Conservation (phyloP, 2,113 vertebrate genomes). For the Donacobius atricapilla region DNA sequence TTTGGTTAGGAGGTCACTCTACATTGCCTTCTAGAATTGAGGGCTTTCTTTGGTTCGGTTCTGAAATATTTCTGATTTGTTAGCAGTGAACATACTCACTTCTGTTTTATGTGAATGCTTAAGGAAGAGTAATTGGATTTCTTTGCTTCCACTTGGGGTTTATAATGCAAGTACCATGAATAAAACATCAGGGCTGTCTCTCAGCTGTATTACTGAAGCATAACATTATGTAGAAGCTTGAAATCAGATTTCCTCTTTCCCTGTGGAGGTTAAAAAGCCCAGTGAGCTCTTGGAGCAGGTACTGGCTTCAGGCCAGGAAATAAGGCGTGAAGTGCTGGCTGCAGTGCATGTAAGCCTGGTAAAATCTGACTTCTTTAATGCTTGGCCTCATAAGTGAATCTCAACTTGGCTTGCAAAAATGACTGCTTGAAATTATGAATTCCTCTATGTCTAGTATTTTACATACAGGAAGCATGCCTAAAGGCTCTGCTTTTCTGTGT, state of each 20-base stretch:
- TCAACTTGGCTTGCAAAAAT: not conserved
- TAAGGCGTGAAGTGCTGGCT: not conserved
- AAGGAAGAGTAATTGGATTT: not conserved
- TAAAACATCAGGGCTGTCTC: not conserved
- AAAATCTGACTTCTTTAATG: not conserved
- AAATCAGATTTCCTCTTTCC: not conserved
- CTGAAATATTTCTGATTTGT: not conserved
- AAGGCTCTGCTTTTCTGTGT: not conserved
- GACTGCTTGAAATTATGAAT: not conserved
- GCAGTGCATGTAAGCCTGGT: not conserved
- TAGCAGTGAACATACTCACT: not conserved
- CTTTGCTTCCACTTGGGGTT: not conserved
- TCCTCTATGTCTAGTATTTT: not conserved
- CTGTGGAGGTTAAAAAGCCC: not conserved
- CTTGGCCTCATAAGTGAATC: not conserved
- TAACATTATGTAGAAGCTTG: not conserved
- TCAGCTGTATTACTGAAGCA: not conserved
- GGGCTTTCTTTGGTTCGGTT: not conserved
- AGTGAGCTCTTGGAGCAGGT: not conserved
- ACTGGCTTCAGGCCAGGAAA: not conserved
- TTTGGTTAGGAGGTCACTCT: not conserved
- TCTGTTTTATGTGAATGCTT: not conserved
- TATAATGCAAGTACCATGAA: not conserved
- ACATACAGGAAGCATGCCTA: not conserved
- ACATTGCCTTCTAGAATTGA: not conserved